Percentiles rank a stretch among this genome's conserved stretches.
Conservation (phyloP, 2,113 vertebrate genomes). For the Pipra filicauda region DNA sequence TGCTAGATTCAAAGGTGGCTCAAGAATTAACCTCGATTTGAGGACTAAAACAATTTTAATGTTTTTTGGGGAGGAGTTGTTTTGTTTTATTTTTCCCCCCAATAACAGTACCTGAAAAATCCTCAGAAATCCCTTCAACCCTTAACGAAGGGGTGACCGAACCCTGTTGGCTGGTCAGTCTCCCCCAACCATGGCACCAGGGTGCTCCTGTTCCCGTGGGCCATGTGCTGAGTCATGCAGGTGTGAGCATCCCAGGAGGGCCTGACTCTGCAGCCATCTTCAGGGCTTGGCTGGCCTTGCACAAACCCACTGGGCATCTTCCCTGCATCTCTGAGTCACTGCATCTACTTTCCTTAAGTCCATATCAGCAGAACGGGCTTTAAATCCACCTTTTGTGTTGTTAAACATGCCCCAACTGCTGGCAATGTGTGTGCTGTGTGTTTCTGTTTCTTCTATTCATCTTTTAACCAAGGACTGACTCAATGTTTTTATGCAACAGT, state of each 20-base stretch:
- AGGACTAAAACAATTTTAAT: neutral
- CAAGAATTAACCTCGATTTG: neutral
- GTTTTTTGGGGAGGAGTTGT: neutral
- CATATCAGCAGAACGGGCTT: neutral
- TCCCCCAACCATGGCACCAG: accelerated
- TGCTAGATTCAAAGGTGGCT: neutral
- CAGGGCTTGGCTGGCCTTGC: neutral
- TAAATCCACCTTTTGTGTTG: neutral
- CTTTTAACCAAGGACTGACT: neutral
- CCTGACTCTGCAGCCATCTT: neutral
- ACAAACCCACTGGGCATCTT: neutral
- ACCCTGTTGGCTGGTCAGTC: neutral
- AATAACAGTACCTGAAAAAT: neutral
- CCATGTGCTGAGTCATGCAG: neutral
- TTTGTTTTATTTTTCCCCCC: neutral
- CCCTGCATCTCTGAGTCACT: neutral
- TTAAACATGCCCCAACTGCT: neutral
- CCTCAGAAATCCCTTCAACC: neutral
- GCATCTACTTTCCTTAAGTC: neutral
- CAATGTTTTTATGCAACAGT: neutral
- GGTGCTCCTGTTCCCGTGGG: accelerated
- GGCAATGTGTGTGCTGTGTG: neutral
- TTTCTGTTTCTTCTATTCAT: neutral
- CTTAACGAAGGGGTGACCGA: neutral
- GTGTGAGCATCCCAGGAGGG: neutral